Evolutionary conservation across 2,797 vertebrate species (phyloP), one percentile per base, ranked within the genome.

Genomic region (Leontopithecus rosalia): DNA sequence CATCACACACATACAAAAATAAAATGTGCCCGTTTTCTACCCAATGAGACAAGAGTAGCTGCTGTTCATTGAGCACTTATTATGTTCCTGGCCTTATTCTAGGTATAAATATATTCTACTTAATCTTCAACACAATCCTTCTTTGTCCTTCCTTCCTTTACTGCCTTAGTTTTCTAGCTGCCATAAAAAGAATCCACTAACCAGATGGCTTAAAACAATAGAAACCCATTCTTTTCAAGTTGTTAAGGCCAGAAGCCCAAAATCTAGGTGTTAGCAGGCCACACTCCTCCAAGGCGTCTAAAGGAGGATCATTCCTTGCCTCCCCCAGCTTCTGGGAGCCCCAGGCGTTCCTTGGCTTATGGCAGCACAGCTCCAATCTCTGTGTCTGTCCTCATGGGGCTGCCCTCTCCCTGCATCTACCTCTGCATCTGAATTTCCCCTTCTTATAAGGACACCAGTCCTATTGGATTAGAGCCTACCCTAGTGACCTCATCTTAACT

Each of bases 31-130:
- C 43, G 4, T 90, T 88, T 84, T 90, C 86, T 72, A 77, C 50
- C 33, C 91, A 17, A 0, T 61, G 70, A 96, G 85, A 86, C 55
- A 83, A 90, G 26, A 96, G 91, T 46, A 88, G 92, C 73, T 87
- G 77, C 80, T 76, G 33, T 91, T 89, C 80, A 52, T 5, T 67
- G 61, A 91, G 43, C 39, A 61, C n/a, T 50, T 94, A n/a, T 90
- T 93, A 46, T 19, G 64, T 73, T 43, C 55, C 72, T 92, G 72
- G 39, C 90, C 82, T 84, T 72, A 77, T 87, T 88, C 61, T 88
- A 39, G 76, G 28, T 86, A 39, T 84, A 91, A 93, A 96, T 64
- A 57, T 36, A 73, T 73, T 61, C 77, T 24, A 48, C 89, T 76
- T 94, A 46, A 75, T 91, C 67, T 73, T 77, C 72, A 92, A 24